These are phyloP conservation scores for Python bivittatus DNA, from an alignment of 2,113 vertebrate genomes.

Conservation along the genomic window DNA sequence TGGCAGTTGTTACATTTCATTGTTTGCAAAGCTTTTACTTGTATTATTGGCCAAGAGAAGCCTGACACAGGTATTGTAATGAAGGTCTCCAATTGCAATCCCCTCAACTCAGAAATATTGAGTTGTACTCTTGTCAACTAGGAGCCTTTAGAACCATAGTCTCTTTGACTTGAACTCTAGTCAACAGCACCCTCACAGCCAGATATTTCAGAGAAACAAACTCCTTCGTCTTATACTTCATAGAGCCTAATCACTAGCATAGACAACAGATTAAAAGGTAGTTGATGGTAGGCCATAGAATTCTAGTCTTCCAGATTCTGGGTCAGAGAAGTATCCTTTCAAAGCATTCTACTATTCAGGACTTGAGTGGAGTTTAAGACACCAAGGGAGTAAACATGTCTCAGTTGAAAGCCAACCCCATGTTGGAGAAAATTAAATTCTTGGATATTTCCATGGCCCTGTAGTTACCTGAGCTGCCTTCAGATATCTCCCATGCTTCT, in stretches of 20 bases:
- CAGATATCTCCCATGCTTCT: not conserved
- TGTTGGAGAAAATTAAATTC: not conserved
- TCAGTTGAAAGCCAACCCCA: not conserved
- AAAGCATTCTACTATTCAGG: not conserved
- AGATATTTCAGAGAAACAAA: not conserved
- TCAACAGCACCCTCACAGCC: not conserved
- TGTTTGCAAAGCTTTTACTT: not conserved
- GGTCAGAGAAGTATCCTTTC: not conserved
- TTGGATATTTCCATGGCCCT: not conserved
- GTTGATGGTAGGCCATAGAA: not conserved
- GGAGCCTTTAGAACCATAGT: not conserved
- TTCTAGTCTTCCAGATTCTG: not conserved
- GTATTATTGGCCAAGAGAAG: not conserved
- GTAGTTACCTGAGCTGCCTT: not conserved
- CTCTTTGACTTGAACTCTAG: not conserved
- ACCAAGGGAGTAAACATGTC: not conserved
- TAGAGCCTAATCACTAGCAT: not conserved
- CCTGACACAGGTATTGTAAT: not conserved
- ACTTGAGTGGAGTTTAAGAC: not conserved
- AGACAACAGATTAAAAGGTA: not conserved
- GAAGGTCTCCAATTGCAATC: not conserved
- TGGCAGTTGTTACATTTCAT: not conserved
- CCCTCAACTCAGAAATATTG: not conserved
- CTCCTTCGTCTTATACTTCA: not conserved
- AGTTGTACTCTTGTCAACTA: not conserved